phyloP scores from a whole-genome alignment of 2,797 vertebrate genomes.

The Silurus lanzhouensis region DNA sequence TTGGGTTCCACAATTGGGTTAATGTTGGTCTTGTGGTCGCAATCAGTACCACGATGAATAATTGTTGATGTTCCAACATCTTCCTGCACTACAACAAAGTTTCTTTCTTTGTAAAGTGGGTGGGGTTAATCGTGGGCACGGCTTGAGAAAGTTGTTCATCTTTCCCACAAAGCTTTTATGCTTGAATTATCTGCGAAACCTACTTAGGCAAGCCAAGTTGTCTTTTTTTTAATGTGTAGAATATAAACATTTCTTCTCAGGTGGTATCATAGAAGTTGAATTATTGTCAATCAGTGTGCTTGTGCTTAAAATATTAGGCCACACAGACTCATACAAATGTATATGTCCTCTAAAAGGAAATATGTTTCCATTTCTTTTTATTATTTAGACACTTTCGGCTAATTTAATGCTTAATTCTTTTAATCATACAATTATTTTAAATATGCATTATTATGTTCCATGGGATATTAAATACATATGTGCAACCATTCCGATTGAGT shows the following conservation, averaged over 20 bases:
- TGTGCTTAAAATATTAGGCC: neutral
- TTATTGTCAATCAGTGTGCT: neutral
- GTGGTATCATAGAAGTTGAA: neutral
- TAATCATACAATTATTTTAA: neutral
- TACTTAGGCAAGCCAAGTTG: neutral
- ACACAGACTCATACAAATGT: neutral
- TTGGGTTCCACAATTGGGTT: conserved; percentile 5
- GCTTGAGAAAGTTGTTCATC: neutral
- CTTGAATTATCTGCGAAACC: neutral
- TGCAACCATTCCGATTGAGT: conserved; percentile 4
- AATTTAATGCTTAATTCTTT: neutral
- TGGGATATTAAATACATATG: neutral
- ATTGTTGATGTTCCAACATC: neutral
- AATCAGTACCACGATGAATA: neutral
- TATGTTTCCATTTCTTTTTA: neutral
- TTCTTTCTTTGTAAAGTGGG: neutral
- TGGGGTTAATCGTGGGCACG: neutral
- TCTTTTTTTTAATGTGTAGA: neutral
- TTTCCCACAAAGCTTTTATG: neutral
- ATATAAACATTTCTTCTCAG: neutral
- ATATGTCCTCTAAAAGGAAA: neutral
- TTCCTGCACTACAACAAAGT: neutral
- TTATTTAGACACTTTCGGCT: too few relatives aligned
- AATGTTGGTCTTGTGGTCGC: neutral
- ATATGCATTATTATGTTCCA: neutral